Base-by-base conservation (phyloP, 2,888 invertebrate species). In the Dendrolimus pini region DNA sequence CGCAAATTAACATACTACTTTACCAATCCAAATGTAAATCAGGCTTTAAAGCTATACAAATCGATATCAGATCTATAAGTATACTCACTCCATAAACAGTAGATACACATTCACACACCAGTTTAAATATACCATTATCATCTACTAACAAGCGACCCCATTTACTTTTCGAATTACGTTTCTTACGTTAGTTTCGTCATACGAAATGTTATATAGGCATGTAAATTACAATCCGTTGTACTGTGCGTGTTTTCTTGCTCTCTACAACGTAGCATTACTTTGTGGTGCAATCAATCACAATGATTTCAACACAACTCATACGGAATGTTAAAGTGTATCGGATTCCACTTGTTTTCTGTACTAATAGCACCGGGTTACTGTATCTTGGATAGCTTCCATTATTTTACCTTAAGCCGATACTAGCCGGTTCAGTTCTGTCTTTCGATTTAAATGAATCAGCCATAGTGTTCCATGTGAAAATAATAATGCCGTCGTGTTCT, bases 291-390 rank as follows among this genome's bases (percentile, higher is more conserved):
- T 7, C 47, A 47, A 10, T 47, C 47, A 47, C 41, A 18, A 12
- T 55, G 18, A 55, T 14, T 56, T 9, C 14, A 41, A 47, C 10
- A 14, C 14, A 52, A 14, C 10, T 54, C 52, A 30, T 30, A 47
- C 47, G 47, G 47, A 47, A 47, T 47, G 47, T 47, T 47, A 60
- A 66, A 56, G 59, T 60, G 60, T 55, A 61, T 57, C 65, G 62
- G 62, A 69, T 62, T 63, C 55, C 59, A 57, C 60, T 47, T 8
- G 47, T 47, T 47, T 47, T 47, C 47, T 47, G 12, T 12, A 59
- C 56, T 56, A 60, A 64, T 60, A 55, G 59, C 61, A 58, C 60
- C 55, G 63, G 69, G 68, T 70, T 30, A 3, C 30, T 30, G 30
- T 30, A 30, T 30, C 30, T 6, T 30, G 30, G 30, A 30, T 30